phyloP scores from a whole-genome alignment of 1,140 invertebrate species.

The Drosophila burlai region DNA sequence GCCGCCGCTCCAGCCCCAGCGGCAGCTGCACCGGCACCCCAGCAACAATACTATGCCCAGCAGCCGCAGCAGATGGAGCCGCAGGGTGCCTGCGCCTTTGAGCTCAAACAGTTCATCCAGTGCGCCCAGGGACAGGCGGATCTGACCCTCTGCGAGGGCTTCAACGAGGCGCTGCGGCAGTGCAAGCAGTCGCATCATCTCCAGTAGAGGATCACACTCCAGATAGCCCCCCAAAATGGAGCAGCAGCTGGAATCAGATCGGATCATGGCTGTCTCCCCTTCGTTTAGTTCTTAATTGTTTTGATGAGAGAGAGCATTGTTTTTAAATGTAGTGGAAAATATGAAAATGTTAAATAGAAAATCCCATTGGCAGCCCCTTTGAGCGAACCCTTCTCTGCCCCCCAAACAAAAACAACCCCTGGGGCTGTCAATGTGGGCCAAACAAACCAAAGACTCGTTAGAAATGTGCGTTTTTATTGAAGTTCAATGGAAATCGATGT shows the following conservation, averaged over 20 bases:
- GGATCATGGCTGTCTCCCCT: background rate
- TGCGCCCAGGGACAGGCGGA: constrained; percentile 94
- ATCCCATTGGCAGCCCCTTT: constrained; percentile 17
- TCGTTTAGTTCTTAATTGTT: constrained; percentile 74
- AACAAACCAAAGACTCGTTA: constrained; percentile 20
- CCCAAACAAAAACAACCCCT: background rate
- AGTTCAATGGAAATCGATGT: background rate
- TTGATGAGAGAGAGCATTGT: constrained; percentile 54
- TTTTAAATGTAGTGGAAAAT: constrained; percentile 68
- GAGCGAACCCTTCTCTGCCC: background rate
- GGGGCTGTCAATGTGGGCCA: constrained; percentile 30
- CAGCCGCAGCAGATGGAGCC: constrained; percentile 86
- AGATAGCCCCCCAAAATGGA: background rate
- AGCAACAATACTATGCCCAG: constrained; percentile 82
- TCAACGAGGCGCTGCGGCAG: constrained; percentile 96
- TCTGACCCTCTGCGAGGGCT: constrained; percentile 94
- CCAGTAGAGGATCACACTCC: constrained; percentile 49
- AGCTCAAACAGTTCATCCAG: constrained; percentile 95
- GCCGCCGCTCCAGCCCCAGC: constrained; percentile 83
- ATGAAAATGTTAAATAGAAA: constrained; percentile 66
- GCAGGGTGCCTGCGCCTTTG: constrained; percentile 93
- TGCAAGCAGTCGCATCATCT: constrained; percentile 89
- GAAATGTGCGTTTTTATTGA: constrained; percentile 1
- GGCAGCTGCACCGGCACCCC: constrained; percentile 73
- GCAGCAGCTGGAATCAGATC: constrained; percentile 5